Percentiles rank a stretch among this genome's conserved stretches.
Conservation (phyloP, 2,888 invertebrate genomes). For the Thereva unica region DNA sequence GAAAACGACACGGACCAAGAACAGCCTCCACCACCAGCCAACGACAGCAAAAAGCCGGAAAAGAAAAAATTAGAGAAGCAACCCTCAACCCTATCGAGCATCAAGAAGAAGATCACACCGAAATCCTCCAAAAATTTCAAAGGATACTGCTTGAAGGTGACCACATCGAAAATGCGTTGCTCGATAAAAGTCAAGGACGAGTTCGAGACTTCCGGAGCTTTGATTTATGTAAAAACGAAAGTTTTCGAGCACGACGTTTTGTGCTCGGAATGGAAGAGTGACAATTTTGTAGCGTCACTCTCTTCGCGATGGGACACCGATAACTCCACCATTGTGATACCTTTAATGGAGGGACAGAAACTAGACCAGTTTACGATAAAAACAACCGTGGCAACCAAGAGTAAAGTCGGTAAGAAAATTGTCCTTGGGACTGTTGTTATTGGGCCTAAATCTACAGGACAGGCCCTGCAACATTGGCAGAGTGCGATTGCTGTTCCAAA, state of each 20-base stretch:
- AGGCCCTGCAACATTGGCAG: slow-evolving; percentile 52
- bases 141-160: slow-evolving; percentile 49
- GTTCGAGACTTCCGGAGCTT: slow-evolving; percentile 57
- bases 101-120: slow-evolving; percentile 52
- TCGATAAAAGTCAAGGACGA: slow-evolving; percentile 58
- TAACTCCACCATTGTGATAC: slow-evolving; percentile 51
- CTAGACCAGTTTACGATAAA: slow-evolving; percentile 52
- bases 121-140: slow-evolving; percentile 42
- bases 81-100: slow-evolving; percentile 50
- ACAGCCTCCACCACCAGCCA: slow-evolving; percentile 1
- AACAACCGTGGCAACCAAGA: slow-evolving; percentile 55
- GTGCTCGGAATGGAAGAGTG: slow-evolving; percentile 71
- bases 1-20: slow-evolving; percentile 43
- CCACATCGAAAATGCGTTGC: slow-evolving; percentile 55
- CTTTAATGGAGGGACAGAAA: slow-evolving; percentile 49
- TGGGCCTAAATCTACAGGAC: slow-evolving; percentile 46
- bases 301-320: slow-evolving; percentile 73
- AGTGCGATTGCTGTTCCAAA: slow-evolving; percentile 49
- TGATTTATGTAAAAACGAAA: slow-evolving; percentile 77
- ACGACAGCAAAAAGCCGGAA: neutral
- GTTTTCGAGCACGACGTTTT: slow-evolving; percentile 70
- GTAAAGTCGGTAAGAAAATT: slow-evolving; percentile 56
- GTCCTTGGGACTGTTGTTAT: slow-evolving; percentile 51
- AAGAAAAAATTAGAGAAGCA: slow-evolving; percentile 40
- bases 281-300: slow-evolving; percentile 73